These are phyloP conservation scores for Oncorhynchus mykiss DNA, from an alignment of 2,113 vertebrate genomes.

Conservation along the genomic window DNA sequence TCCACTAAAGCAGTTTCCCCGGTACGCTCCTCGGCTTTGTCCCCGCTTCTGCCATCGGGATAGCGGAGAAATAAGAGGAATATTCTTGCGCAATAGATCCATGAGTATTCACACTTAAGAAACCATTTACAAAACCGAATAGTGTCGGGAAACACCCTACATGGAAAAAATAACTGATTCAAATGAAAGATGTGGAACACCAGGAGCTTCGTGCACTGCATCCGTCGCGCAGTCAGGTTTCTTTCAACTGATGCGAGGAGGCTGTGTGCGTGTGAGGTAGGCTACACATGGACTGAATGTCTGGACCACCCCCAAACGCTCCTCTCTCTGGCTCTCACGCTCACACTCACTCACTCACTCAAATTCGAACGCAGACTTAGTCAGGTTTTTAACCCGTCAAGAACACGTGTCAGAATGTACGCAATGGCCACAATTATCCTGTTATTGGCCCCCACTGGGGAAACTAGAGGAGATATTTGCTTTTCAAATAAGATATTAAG, in stretches of 20 bases:
- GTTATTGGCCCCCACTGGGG: too few species aligned
- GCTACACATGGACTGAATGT: constrained; percentile 65
- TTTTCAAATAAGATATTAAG: too few species aligned
- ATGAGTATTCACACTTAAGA: neutral
- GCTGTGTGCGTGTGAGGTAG: constrained; percentile 50
- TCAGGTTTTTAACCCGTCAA: neutral
- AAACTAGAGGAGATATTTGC: too few species aligned
- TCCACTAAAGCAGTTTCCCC: constrained; percentile 25
- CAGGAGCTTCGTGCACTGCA: constrained; percentile 20
- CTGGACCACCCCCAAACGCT: constrained; percentile 67
- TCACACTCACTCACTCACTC: constrained; percentile 43
- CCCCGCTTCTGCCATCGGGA: constrained; percentile 31
- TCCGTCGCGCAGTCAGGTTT: constrained; percentile 29
- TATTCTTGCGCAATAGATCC: constrained; percentile 10
- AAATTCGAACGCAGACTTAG: constrained; percentile 15
- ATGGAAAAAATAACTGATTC: too few species aligned
- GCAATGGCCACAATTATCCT: too few species aligned
- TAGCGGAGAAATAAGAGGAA: constrained; percentile 29
- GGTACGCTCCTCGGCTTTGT: constrained; percentile 40
- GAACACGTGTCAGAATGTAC: too few species aligned
- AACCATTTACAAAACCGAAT: neutral
- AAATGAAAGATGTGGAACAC: constrained; percentile 4
- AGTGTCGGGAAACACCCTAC: too few species aligned
- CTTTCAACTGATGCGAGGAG: constrained; percentile 63
- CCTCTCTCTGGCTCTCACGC: constrained; percentile 38